phyloP scores from a whole-genome alignment of 2,888 invertebrate genomes.

The Altica lythri region DNA sequence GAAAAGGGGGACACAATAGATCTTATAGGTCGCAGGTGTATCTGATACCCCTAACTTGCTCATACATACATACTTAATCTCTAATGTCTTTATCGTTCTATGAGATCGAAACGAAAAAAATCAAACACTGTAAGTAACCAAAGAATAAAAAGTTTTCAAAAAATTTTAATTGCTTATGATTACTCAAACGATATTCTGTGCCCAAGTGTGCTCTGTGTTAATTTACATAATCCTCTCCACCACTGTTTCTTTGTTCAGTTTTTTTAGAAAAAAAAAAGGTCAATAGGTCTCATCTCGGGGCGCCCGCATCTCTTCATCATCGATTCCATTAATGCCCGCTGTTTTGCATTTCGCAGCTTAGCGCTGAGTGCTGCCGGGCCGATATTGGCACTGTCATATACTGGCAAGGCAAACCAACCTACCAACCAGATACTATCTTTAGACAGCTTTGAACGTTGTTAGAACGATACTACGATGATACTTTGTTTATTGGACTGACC shows the following conservation, averaged over 20 bases:
- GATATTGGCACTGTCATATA: constrained; percentile 9
- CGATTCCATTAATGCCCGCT: constrained; percentile 37
- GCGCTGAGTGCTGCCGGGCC: background rate
- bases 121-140: no score
- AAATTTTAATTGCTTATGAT: no score
- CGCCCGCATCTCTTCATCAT: constrained; percentile 35
- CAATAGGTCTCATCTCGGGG: constrained; percentile 35
- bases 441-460: constrained; percentile 28
- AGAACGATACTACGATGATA: constrained; percentile 20
- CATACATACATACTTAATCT: no score
- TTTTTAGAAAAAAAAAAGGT: constrained; percentile 22
- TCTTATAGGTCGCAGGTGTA: no score
- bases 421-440: constrained; percentile 30
- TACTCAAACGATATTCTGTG: no score
- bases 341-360: constrained; percentile 35
- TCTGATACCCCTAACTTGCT: no score
- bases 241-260: constrained; percentile 17
- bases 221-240: no score
- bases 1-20: no score
- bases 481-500: constrained; percentile 33
- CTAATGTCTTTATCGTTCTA: no score
- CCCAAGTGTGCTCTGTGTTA: no score
- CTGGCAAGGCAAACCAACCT: constrained; percentile 19
- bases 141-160: no score
- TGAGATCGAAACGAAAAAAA: no score